Conservation (phyloP, 1,140 invertebrate genomes). For the Oedothorax gibbosus region DNA sequence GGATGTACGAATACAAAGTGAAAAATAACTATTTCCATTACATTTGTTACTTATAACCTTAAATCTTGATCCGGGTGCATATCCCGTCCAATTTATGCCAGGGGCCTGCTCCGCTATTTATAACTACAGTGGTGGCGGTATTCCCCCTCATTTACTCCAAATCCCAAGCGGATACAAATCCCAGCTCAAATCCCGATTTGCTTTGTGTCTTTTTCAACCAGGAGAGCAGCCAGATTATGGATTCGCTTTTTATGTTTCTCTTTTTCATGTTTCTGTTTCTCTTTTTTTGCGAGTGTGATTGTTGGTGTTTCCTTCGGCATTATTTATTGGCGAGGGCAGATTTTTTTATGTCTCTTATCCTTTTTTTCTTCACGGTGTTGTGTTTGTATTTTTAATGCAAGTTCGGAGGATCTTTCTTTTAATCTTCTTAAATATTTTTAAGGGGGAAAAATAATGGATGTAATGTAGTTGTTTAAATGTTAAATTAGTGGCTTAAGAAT, state of each 20-base stretch:
- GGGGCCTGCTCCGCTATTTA: slow-evolving; percentile 14
- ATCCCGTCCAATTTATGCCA: slow-evolving; percentile 22
- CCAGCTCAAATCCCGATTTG: slow-evolving; percentile 37
- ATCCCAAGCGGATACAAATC: slow-evolving; percentile 32
- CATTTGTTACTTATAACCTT: slow-evolving; percentile 24
- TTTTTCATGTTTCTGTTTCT: not conserved
- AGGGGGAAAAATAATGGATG: too few relatives aligned
- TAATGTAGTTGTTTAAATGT: too few relatives aligned
- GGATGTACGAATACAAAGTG: too few relatives aligned
- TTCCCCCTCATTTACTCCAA: slow-evolving; percentile 43
- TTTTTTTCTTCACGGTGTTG: not conserved
- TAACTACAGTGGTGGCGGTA: slow-evolving; percentile 20
- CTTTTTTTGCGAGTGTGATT: not conserved
- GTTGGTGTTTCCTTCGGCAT: not conserved
- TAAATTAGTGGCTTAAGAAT: too few relatives aligned
- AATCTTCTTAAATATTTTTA: too few relatives aligned
- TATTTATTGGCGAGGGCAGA: not conserved
- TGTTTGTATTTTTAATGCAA: too few relatives aligned
- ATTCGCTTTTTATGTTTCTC: slow-evolving; percentile 14
- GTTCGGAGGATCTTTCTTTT: too few relatives aligned
- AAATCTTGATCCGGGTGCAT: slow-evolving; percentile 15
- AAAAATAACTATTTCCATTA: not conserved
- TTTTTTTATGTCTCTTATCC: not conserved
- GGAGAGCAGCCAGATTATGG: slow-evolving; percentile 46
- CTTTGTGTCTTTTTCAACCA: slow-evolving; percentile 28